Base-by-base conservation (phyloP, 92 coral and sea anemone genomes). In the Metridium senile region DNA sequence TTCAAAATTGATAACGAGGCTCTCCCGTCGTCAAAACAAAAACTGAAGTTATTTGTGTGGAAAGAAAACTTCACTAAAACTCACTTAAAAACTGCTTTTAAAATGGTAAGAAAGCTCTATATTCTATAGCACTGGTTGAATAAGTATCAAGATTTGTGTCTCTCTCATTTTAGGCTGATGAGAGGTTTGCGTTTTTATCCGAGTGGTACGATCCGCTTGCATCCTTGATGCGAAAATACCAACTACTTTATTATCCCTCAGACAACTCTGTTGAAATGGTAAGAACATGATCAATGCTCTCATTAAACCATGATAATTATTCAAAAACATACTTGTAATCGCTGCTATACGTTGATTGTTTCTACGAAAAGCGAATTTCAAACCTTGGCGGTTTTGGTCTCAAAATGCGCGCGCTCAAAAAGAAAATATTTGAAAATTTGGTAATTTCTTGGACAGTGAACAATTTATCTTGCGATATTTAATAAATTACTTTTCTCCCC, bases 201-300 rank as follows among this genome's bases (percentile, higher is more conserved):
- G 98, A 94, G 83, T 94, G 98, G 98, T 95, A 92, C 80, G 97
- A 95, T 74, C 91, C 93, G 0, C 88, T 80, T 66, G 99, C 99
- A 26, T 87, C 99, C 10, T 75, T 95, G 66, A 95, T 89, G 88
- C 87, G 97, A 87, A 95, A 92, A 66, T 95, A 95, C 67, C 95
- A 92, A 65, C 96, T 95, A 16, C 73, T 92, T 56, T 95, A 70
- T 75, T 92, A 95, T 56, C 93, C 97, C n/a, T 83, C 82, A 54
- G 99, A 95, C 87, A 87, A 78, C 58, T 80, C 95, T 20, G 96
- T 95, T 18, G 99, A 95, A 73, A 95, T 95, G 99, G 99, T 95
- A 85, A 58, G 87, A 22, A 49, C 54, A 29, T 21, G 1, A 2
- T 59, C 22, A 26, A 22, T 54, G 13, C 23, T 54, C 61, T 16